Conservation (phyloP, 92 coral and sea anemone genomes). For the Porites rus region DNA sequence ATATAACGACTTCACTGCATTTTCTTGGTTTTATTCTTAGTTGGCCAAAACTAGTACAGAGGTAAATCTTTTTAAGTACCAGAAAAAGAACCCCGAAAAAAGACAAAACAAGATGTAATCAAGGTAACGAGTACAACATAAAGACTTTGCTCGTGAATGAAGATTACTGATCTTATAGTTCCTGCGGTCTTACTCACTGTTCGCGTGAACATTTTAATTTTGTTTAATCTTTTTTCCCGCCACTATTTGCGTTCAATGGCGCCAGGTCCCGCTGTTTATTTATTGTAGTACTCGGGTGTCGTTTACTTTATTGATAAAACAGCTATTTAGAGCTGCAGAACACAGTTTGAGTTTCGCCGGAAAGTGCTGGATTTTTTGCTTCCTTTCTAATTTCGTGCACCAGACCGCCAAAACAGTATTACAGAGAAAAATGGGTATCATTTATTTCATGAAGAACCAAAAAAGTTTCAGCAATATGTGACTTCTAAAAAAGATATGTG, state of each 20-base stretch:
- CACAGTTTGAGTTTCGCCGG: neutral
- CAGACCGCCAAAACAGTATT: neutral
- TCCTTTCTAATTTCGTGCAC: neutral
- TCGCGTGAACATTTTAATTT: constrained; percentile 25
- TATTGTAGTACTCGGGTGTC: neutral
- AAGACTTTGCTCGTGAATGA: neutral
- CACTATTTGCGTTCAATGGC: constrained; percentile 42
- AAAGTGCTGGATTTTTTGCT: neutral
- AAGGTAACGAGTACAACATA: neutral
- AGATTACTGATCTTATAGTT: neutral
- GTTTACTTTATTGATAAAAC: constrained; percentile 16
- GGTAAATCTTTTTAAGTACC: too few relatives aligned
- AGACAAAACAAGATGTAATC: neutral
- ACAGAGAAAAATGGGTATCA: neutral
- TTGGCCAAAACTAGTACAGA: too few relatives aligned
- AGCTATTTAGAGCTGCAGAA: constrained; percentile 11
- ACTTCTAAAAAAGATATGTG: too few relatives aligned
- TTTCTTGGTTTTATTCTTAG: too few relatives aligned
- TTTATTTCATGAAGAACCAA: neutral
- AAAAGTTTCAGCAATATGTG: too few relatives aligned
- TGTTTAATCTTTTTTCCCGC: constrained; percentile 51
- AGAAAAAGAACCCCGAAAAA: too few relatives aligned
- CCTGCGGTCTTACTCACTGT: constrained; percentile 27
- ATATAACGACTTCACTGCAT: too few relatives aligned
- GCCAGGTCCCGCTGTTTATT: constrained; percentile 47